A percentile compares a stretch with the other conserved stretches of the same genome.
These are phyloP conservation scores for Zophobas morio DNA, from an alignment of 1,140 invertebrate genomes.

Conservation along the genomic window DNA sequence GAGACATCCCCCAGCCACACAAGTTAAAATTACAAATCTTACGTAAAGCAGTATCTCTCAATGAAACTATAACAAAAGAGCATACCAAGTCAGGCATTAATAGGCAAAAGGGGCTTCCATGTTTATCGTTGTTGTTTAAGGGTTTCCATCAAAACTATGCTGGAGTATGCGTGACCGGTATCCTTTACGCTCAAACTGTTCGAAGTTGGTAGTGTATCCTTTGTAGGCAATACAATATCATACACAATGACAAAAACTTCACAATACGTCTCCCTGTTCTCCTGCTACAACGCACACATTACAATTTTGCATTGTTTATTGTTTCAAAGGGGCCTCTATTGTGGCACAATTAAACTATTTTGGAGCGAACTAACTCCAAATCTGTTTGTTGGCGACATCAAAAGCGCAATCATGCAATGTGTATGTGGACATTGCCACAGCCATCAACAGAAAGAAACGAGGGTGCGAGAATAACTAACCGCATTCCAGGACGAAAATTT, in stretches of 20 bases:
- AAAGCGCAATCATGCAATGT: conserved; percentile 2
- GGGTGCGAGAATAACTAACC: conserved; percentile 13
- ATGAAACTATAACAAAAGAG: conserved; percentile 23
- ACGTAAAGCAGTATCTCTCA: neutral
- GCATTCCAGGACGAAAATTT: conserved; percentile 14
- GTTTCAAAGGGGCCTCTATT: conserved; percentile 13
- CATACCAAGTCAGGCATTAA: conserved; percentile 38
- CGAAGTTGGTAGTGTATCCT: conserved; percentile 35
- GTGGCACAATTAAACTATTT: conserved; percentile 38
- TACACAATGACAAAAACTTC: conserved; percentile 46
- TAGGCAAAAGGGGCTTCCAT: conserved; percentile 20
- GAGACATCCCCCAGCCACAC: too few species aligned
- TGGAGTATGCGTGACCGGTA: conserved; percentile 37
- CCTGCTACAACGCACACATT: conserved; percentile 43
- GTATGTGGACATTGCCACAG: conserved; percentile 3
- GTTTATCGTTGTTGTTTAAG: conserved; percentile 43
- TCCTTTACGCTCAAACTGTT: conserved; percentile 43
- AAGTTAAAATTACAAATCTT: neutral
- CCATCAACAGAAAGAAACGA: conserved; percentile 10
- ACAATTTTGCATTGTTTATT: conserved; percentile 47
- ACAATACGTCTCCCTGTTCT: conserved; percentile 31
- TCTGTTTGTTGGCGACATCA: conserved; percentile 2
- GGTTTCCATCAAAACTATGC: conserved; percentile 45
- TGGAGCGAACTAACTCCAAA: conserved; percentile 12
- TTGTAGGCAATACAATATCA: conserved; percentile 34